Evolutionary conservation across 92 coral and sea anemone species (phyloP), one percentile per base, ranked within the genome.

Genomic region (Actinostola sp.): DNA sequence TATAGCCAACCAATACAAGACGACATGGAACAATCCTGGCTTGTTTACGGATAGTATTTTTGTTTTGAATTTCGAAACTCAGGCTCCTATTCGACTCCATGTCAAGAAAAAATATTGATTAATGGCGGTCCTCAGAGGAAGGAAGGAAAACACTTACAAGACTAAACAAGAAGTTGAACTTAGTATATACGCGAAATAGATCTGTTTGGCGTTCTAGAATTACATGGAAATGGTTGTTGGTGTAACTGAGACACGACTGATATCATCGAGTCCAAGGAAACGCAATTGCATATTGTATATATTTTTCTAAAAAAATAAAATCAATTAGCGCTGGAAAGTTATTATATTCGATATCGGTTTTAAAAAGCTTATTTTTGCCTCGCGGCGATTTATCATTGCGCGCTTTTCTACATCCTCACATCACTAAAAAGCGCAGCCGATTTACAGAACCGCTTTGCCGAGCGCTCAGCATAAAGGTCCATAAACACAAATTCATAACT

Each of bases 51-150:
- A 21, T 14, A 27, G 23, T 1, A 21, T 54, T 27, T 23, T 19
- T 52, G 14, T 19, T 52, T 52, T 52, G 59, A 52, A 23, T 52
- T 52, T 19, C 59, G 59, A 52, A 19, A 52, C 15, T 52, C 8
- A 23, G 59, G 27, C 21, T 52, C 28, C 59, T 52, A 1, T 19
- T 19, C 59, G 21, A 52, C 63, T 57, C 13, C n/a, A 12, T 1
- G 39, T 4, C 8, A 19, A 53, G 59, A 16, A 8, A 19, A 53
- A 53, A 53, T 53, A 24, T 53, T 53, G 8, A 16, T 53, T 9
- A 10, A 53, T 8, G 31, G 30, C 25, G 31, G 30, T 20, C 12
- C 17, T 57, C 21, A 53, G 8, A 20, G 10, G 39, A 29, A 27
- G 27, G 39, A 26, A 27, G 9, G 2, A 57, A 19, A 30, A 27